Conservation (phyloP, 2,888 invertebrate species). For the Omphaloscelis lunosa region DNA sequence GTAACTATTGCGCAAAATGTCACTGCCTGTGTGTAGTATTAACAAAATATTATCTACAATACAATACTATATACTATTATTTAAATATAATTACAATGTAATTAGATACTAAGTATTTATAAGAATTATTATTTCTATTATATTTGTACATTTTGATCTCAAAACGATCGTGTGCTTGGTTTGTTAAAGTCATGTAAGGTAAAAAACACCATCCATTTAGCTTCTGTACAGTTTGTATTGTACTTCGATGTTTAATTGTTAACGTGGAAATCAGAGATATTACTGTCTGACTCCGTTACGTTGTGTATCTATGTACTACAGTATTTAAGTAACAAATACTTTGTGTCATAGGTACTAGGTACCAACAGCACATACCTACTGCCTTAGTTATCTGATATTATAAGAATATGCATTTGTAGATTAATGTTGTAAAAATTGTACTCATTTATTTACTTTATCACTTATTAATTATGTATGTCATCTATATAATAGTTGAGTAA, state of each 20-base stretch:
- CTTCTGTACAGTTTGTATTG: slow-evolving; percentile 88
- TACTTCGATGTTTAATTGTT: slow-evolving; percentile 79
- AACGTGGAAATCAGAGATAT: slow-evolving; percentile 52
- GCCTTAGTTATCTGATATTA: slow-evolving; percentile 75
- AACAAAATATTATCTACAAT: slow-evolving; percentile 70
- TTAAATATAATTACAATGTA: slow-evolving; percentile 46
- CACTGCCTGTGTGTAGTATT: slow-evolving; percentile 88
- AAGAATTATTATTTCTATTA: slow-evolving; percentile 76
- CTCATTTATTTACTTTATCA: slow-evolving; percentile 53
- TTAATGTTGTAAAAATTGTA: slow-evolving; percentile 69
- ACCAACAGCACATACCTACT: slow-evolving; percentile 70
- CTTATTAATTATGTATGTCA: slow-evolving; percentile 45
- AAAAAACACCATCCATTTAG: slow-evolving; percentile 90
- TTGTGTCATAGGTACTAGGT: slow-evolving; percentile 42
- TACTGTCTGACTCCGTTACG: background rate
- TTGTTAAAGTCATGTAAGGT: slow-evolving; percentile 88
- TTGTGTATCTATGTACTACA: slow-evolving; percentile 45
- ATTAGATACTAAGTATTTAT: slow-evolving; percentile 54
- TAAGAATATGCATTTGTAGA: slow-evolving; percentile 66
- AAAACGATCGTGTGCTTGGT: slow-evolving; percentile 88
- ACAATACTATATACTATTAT: slow-evolving; percentile 49
- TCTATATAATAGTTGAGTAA: slow-evolving; percentile 67
- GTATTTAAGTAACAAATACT: slow-evolving; percentile 52
- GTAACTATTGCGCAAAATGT: slow-evolving; percentile 84
- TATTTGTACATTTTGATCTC: slow-evolving; percentile 90